Evolutionary conservation across 2,797 vertebrate genomes (phyloP), one percentile per base, ranked within the genome.

Genomic region (Acanthurus tractus): DNA sequence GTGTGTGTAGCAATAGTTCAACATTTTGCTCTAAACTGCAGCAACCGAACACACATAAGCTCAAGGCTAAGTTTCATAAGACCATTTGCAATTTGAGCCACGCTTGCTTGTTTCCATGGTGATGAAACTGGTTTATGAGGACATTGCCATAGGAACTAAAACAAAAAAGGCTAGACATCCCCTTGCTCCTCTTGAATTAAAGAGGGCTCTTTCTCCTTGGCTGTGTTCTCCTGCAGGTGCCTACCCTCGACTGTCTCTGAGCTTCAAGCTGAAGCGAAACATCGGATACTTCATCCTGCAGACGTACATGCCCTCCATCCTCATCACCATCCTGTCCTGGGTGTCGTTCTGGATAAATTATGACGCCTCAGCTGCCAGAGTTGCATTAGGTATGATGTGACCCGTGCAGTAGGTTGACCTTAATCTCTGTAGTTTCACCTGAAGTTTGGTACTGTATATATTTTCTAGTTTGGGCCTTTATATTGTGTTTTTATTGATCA

Each of bases 281-380:
- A 99, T 99, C 17, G 98, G 98, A 44, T 99, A 99, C 93, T 99
- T 99, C 94, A 99, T 99, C 91, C 96, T 99, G 81, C 98, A 99
- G 95, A 99, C 98, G 0, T 99, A 99, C 92, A 99, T 99, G 98
- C 98, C 98, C 90, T 98, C 98, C 73, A 99, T 97, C 86, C 95
- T 99, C 89, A 99, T 99, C 93, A 99, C 98, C 73, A 99, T 99
- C 93, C 95, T 99, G 75, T 99, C 98, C 69, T 99, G 98, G 98
- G 98, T 99, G 79, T 99, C 98, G 55, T 99, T 99, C 95, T 99
- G 98, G 98, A 99, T 99, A 92, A 99, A 99, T 93, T 99, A 99
- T 17, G 98, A 99, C 63, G 98, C 98, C 70, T 99, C 98, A 34
- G 98, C 98, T 65, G 98, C 98, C 86, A 96, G 98, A 95, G 98